A percentile compares a stretch with the other conserved stretches of the same genome.
Conservation (phyloP, 1,140 invertebrate species). For the Drosophila pandora region DNA sequence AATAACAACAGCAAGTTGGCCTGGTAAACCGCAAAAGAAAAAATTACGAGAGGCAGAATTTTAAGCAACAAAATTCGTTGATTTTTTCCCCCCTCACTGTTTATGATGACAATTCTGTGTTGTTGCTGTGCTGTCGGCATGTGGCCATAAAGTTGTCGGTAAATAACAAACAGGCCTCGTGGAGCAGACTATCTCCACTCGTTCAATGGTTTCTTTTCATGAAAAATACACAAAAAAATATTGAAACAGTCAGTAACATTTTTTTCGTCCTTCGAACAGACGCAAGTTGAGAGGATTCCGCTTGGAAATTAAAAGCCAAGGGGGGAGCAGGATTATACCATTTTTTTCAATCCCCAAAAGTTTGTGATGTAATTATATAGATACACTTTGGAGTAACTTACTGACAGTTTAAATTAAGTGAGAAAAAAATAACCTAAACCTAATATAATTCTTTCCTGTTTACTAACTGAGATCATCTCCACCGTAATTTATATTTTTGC, state of each 20-base stretch:
- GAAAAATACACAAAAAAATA: constrained; percentile 3
- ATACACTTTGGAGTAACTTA: no score
- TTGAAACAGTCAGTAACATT: constrained; percentile 17
- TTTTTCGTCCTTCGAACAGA: constrained; percentile 19
- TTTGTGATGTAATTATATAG: background rate
- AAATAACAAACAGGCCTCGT: constrained; percentile 73
- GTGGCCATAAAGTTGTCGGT: constrained; percentile 79
- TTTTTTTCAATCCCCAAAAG: background rate
- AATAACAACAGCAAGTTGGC: constrained; percentile 24
- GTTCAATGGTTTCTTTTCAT: constrained; percentile 8
- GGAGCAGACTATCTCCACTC: constrained; percentile 7
- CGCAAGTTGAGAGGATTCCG: constrained; percentile 17
- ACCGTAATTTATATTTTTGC: constrained; percentile 21
- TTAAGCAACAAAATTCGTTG: constrained; percentile 67
- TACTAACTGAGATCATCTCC: constrained; percentile 21
- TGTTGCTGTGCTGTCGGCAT: constrained; percentile 60
- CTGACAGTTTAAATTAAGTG: background rate
- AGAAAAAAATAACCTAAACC: no score
- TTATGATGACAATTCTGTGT: constrained; percentile 72
- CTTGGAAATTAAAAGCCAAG: constrained; percentile 16
- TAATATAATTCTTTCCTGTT: background rate
- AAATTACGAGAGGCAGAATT: constrained; percentile 44
- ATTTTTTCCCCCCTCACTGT: constrained; percentile 46
- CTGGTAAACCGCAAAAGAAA: constrained; percentile 1
- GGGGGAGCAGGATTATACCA: background rate